These are phyloP conservation scores for Saimiri boliviensis DNA, from an alignment of 2,113 vertebrate species.

Conservation along the genomic window DNA sequence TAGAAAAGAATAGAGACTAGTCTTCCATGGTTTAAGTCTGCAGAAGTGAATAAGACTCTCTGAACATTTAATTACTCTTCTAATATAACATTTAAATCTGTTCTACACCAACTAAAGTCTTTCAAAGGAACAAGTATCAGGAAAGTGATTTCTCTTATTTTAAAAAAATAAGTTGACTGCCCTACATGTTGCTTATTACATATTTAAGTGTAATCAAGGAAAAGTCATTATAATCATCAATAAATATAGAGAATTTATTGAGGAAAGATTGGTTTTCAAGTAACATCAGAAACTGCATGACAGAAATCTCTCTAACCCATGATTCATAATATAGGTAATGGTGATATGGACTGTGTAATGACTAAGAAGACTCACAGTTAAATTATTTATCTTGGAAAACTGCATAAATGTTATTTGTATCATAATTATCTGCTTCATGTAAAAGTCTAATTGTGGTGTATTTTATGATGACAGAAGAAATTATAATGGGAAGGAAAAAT, in stretches of 20 bases:
- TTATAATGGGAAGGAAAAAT: neutral
- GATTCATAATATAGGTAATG: slow-evolving; percentile 10
- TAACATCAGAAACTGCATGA: neutral
- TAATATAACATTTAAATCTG: neutral
- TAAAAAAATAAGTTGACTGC: neutral
- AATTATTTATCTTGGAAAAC: neutral
- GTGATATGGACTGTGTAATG: neutral
- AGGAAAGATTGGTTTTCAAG: neutral
- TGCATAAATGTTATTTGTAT: neutral
- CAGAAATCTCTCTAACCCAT: neutral
- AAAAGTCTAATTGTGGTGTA: neutral
- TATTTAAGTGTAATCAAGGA: neutral
- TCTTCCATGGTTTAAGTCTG: neutral
- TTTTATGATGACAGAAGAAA: slow-evolving; percentile 22
- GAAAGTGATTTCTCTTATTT: neutral
- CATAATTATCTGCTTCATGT: neutral
- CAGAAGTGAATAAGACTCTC: neutral
- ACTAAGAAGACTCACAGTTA: neutral
- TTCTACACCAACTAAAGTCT: neutral
- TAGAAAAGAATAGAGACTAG: neutral
- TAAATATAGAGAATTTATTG: neutral
- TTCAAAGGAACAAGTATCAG: neutral
- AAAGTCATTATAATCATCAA: neutral
- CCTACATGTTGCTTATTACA: neutral
- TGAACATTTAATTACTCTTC: slow-evolving; percentile 1